Percentiles rank a stretch among this genome's conserved stretches.
Evolutionary conservation across 2,797 vertebrate genomes (phyloP).

Genomic region (Remorina albescens): DNA sequence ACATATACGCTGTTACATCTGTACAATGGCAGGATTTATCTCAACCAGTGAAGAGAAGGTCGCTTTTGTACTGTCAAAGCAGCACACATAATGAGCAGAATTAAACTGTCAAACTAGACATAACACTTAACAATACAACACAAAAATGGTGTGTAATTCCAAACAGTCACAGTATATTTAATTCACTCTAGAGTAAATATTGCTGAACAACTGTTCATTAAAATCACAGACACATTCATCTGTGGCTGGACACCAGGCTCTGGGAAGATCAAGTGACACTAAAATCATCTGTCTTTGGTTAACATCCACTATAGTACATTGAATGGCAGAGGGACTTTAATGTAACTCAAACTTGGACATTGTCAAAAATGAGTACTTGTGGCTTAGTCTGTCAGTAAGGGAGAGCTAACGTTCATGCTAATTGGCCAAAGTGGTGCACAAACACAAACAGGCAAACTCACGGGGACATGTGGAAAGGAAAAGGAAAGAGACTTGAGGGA

Average conservation of each 20-base stretch:
- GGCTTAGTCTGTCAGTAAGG: background rate
- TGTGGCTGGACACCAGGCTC: conserved; percentile 11
- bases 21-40: conserved; percentile 31
- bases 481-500: background rate
- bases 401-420: background rate
- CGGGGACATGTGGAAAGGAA: background rate
- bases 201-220: background rate
- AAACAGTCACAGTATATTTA: background rate
- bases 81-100: conserved; percentile 22
- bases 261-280: conserved; percentile 6
- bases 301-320: background rate
- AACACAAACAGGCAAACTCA: background rate
- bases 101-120: background rate
- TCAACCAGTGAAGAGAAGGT: conserved; percentile 44
- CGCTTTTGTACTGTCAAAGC: conserved; percentile 27
- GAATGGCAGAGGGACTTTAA: no score
- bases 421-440: background rate
- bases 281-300: conserved; percentile 19
- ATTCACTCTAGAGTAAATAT: background rate
- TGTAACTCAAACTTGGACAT: background rate
- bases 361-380: background rate
- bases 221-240: conserved; percentile 19
- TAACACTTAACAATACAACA: background rate
- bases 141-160: background rate
- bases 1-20: conserved; percentile 15